Base-by-base conservation (phyloP, 2,113 vertebrate genomes). In the Podiceps cristatus region DNA sequence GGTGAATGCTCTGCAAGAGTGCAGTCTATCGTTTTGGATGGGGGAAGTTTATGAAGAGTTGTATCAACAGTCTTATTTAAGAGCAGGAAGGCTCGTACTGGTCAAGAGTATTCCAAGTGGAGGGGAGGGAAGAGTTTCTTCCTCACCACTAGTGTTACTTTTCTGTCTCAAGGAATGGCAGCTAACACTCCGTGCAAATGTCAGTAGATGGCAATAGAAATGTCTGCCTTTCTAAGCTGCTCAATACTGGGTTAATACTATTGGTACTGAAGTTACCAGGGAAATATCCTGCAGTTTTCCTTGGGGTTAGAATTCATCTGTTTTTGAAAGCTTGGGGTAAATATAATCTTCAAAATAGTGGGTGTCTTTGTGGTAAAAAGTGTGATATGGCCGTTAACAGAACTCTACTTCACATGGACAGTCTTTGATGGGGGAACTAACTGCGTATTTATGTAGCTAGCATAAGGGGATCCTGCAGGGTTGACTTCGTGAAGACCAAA, bases 381-480 rank as follows among this genome's bases (percentile, higher is more conserved):
- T 52, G 63, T 31, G 73, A 37, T 0, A 4, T 23, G 53, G 14
- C 33, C 44, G 63, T 23, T 33, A 42, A 20, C 35, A 62, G 66
- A 74, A 42, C 20, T 50, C 27, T 31, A 2, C 23, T 20, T 63
- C 31, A 31, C 0, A 0, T n/a, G 52, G 8, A 13, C 3, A n/a
- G 33, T 0, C 4, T 47, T 20, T 44, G 19, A 40, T 1, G 6
- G 4, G 13, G 44, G 37, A 80, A 7, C 9, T n/a, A 63, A 9
- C 31, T 66, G 33, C 3, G 4, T 29, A 16, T 16, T 66, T 58
- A 24, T 56, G 18, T 2, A 2, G 55, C 35, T 58, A 42, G 1
- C 24, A 5, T 0, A 0, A 50, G 62, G 11, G 18, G 18, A 11
- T n/a, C 44, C 55, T 86, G 55, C 2, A 3, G 44, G 16, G 11